These are phyloP conservation scores for Heteromurus nitidus DNA, from an alignment of 2,888 invertebrate species.

Conservation along the genomic window DNA sequence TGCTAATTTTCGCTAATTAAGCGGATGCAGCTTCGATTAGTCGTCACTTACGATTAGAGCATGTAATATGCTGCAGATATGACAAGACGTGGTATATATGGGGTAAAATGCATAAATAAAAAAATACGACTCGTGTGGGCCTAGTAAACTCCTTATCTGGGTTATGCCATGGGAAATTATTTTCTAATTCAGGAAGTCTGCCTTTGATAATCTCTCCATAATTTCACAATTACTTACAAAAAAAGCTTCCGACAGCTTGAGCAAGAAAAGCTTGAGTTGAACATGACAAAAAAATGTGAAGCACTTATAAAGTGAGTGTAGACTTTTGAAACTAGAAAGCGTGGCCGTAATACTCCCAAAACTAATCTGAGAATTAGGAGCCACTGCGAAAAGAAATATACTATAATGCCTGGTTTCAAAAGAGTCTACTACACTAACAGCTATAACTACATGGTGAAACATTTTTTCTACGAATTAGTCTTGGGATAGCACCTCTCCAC, in stretches of 20 bases:
- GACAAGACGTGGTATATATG: not conserved
- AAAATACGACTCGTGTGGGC: not conserved
- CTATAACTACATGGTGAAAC: no score
- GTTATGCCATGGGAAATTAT: slow-evolving; percentile 7
- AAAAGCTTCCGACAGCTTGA: not conserved
- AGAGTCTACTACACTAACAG: no score
- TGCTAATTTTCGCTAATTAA: slow-evolving; percentile 16
- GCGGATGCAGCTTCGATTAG: slow-evolving; percentile 21
- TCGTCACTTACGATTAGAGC: not conserved
- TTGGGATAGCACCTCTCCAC: no score
- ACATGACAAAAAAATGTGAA: not conserved
- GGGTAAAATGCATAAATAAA: not conserved
- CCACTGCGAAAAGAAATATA: no score
- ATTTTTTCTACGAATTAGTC: no score
- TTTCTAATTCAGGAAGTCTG: slow-evolving; percentile 37
- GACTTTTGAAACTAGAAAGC: slow-evolving; percentile 60
- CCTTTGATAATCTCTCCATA: slow-evolving; percentile 9
- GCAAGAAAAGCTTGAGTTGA: not conserved
- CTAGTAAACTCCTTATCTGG: not conserved
- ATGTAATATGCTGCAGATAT: not conserved
- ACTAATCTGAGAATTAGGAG: slow-evolving; percentile 4
- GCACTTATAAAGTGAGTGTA: no score
- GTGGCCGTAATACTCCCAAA: slow-evolving; percentile 36
- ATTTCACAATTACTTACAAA: slow-evolving; percentile 34
- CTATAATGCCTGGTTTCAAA: no score